phyloP scores from a whole-genome alignment of 2,888 invertebrate species.

The Seira musarum region DNA sequence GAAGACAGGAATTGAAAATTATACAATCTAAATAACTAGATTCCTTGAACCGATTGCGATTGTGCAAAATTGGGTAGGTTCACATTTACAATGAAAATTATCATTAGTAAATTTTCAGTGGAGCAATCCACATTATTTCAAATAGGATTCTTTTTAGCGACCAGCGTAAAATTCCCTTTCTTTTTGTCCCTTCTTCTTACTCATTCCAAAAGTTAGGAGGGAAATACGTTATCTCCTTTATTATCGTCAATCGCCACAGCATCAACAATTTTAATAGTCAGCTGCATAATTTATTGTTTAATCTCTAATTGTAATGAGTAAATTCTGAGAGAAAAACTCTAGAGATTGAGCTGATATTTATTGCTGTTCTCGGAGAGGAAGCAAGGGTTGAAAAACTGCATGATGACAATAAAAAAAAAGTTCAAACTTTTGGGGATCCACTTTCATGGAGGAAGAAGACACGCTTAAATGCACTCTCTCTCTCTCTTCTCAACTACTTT shows the following conservation, averaged over 20 bases:
- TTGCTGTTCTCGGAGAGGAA: neutral
- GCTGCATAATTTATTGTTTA: constrained; percentile 13
- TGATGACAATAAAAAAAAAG: constrained; percentile 51
- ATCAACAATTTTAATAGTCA: constrained; percentile 12
- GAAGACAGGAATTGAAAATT: too few relatives aligned
- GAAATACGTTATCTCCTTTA: neutral
- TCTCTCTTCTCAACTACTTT: neutral
- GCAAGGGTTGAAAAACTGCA: constrained; percentile 1
- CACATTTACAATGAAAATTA: too few relatives aligned
- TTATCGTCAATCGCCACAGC: neutral
- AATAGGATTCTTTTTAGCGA: too few relatives aligned
- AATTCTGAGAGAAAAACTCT: constrained; percentile 1
- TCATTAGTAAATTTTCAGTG: too few relatives aligned
- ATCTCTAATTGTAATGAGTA: constrained; percentile 10
- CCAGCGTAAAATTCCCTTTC: neutral
- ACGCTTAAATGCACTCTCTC: constrained; percentile 2
- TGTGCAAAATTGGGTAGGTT: too few relatives aligned
- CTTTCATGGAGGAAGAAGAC: neutral
- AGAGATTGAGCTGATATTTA: constrained; percentile 3
- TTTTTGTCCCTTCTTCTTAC: neutral
- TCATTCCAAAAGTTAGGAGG: too few relatives aligned
- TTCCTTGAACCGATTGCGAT: too few relatives aligned
- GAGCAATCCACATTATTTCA: too few relatives aligned
- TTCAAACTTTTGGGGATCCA: constrained; percentile 28
- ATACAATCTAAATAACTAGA: too few relatives aligned